phyloP scores from a whole-genome alignment of 2,797 vertebrate species.

The Amblyopsis hoosieri region DNA sequence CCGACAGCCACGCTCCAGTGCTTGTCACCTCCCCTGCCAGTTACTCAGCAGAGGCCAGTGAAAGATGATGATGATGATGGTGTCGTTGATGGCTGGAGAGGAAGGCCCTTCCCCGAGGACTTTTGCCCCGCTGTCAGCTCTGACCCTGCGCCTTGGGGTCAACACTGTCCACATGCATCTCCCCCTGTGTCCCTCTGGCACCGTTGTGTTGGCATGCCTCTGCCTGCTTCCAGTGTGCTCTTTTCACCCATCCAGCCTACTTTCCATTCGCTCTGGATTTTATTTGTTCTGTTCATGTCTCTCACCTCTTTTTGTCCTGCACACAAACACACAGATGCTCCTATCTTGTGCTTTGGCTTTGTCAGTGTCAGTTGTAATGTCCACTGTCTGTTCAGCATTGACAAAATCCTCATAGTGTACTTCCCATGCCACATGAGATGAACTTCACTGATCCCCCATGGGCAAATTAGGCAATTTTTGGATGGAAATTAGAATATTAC shows the following conservation, averaged over 20 bases:
- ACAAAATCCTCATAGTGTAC: no score
- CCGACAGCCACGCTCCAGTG: slow-evolving; percentile 26
- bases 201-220: slow-evolving; percentile 25
- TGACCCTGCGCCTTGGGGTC: slow-evolving; percentile 30
- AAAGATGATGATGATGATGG: slow-evolving; percentile 16
- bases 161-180: slow-evolving; percentile 29
- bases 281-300: no score
- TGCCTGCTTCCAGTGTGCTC: not conserved
- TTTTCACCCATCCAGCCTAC: not conserved
- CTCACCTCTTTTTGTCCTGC: no score
- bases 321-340: no score
- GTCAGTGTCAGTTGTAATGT: no score
- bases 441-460: no score
- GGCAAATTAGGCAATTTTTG: no score
- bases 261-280: no score
- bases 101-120: slow-evolving; percentile 12
- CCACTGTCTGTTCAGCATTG: no score
- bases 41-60: not conserved
- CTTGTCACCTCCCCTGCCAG: slow-evolving; percentile 12
- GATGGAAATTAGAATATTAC: no score
- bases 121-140: slow-evolving; percentile 34
- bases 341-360: no score
- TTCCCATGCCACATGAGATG: no score
- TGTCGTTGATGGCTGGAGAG: slow-evolving; percentile 7
- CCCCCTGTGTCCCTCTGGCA: slow-evolving; percentile 28